phyloP scores from a whole-genome alignment of 2,113 vertebrate genomes.

The Benitochromis conjunctus region DNA sequence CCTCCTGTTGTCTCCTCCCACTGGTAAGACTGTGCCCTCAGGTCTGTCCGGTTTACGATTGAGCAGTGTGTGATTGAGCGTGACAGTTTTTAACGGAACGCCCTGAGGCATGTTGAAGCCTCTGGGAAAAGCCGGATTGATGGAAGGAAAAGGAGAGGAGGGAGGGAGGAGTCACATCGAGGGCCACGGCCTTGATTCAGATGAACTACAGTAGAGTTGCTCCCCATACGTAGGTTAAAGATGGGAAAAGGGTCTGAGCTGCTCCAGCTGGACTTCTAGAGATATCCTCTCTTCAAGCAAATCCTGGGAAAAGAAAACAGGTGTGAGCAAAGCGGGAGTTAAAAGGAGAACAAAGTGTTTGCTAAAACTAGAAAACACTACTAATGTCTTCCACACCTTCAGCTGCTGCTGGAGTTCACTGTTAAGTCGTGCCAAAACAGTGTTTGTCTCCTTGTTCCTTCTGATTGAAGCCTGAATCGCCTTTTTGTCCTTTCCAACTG shows the following conservation, averaged over 20 bases:
- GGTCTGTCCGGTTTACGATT: constrained; percentile 20
- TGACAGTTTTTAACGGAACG: constrained; percentile 17
- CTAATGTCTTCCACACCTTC: constrained; percentile 79
- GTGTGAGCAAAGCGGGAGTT: not conserved
- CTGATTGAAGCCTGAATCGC: constrained; percentile 98
- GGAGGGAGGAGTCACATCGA: constrained; percentile 6
- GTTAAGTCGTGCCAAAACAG: constrained; percentile 95
- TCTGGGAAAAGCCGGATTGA: not conserved
- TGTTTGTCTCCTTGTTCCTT: constrained; percentile 99
- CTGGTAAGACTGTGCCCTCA: constrained; percentile 6
- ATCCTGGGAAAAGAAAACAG: constrained; percentile 75
- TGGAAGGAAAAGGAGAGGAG: not conserved
- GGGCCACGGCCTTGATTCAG: constrained; percentile 16
- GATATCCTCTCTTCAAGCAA: constrained; percentile 98
- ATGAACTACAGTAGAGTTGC: constrained; percentile 26
- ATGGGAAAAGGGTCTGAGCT: constrained; percentile 98
- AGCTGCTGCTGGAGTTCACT: constrained; percentile 97
- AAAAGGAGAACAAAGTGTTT: not conserved
- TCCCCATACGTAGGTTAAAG: constrained; percentile 79
- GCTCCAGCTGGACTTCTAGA: constrained; percentile 98
- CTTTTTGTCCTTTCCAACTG: constrained; percentile 97
- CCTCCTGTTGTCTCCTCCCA: not conserved
- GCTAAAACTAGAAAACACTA: not conserved
- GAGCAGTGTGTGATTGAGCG: constrained; percentile 17
- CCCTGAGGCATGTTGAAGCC: not conserved